Conservation (phyloP, 1,140 invertebrate genomes). For the Euura lappo region DNA sequence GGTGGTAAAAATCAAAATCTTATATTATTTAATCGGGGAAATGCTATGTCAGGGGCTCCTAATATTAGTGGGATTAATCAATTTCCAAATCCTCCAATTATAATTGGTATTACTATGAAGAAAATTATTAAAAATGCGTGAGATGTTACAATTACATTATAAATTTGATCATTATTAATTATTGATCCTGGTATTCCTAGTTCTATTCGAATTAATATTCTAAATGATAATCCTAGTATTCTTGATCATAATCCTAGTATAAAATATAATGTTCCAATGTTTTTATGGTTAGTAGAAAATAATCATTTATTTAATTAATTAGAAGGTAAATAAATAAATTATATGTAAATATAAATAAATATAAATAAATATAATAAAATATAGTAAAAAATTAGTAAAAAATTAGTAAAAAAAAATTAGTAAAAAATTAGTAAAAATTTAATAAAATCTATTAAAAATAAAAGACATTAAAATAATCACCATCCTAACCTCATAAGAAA, state of each 20-base stretch:
- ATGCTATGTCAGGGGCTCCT: slow-evolving; percentile 75
- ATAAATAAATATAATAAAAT: slow-evolving; percentile 41
- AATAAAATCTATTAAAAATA: slow-evolving; percentile 68
- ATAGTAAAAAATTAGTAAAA: slow-evolving; percentile 54
- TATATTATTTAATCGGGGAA: slow-evolving; percentile 80
- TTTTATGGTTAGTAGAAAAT: slow-evolving; percentile 66
- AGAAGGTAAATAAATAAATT: slow-evolving; percentile 49
- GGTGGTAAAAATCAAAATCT: slow-evolving; percentile 76
- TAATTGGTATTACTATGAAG: slow-evolving; percentile 62
- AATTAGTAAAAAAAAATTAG: slow-evolving; percentile 37
- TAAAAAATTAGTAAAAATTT: not conserved
- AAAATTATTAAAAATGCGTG: slow-evolving; percentile 61
- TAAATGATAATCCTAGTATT: slow-evolving; percentile 69
- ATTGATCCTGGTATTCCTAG: slow-evolving; percentile 65
- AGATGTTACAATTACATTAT: slow-evolving; percentile 58
- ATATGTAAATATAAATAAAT: slow-evolving; percentile 32
- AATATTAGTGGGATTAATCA: slow-evolving; percentile 77
- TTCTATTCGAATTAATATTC: slow-evolving; percentile 72
- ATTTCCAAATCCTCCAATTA: slow-evolving; percentile 76
- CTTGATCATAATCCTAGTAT: slow-evolving; percentile 70
- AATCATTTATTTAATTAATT: slow-evolving; percentile 70
- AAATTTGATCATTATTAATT: slow-evolving; percentile 66
- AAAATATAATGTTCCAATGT: slow-evolving; percentile 65
- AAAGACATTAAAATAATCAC: slow-evolving; percentile 63
- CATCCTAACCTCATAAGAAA: slow-evolving; percentile 74